These are phyloP conservation scores for Hippocampus zosterae DNA, from an alignment of 2,113 vertebrate species.

Conservation along the genomic window DNA sequence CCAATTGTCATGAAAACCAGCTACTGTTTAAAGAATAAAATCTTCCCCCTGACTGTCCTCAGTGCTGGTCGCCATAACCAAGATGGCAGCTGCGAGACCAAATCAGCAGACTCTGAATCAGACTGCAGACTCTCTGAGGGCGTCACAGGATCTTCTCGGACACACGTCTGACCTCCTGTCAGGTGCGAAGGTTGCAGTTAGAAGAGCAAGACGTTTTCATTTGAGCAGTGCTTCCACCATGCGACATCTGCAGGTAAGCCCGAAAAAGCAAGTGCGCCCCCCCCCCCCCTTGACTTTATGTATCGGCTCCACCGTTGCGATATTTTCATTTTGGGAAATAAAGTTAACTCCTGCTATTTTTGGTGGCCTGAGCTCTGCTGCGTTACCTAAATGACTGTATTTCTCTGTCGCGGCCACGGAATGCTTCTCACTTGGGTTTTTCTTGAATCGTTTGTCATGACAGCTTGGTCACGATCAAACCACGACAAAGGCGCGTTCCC, in stretches of 20 bases:
- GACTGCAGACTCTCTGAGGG: conserved; percentile 32
- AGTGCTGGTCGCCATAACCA: conserved; percentile 42
- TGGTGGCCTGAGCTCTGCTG: too few relatives aligned
- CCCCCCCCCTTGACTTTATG: too few relatives aligned
- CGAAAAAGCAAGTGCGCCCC: background rate
- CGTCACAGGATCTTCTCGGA: conserved; percentile 13
- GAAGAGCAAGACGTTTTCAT: conserved; percentile 21
- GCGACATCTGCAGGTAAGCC: conserved; percentile 47
- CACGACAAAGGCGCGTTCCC: background rate
- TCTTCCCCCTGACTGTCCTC: background rate
- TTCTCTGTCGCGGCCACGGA: too few relatives aligned
- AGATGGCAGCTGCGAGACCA: conserved; percentile 4
- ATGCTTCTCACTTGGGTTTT: background rate
- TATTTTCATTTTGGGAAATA: too few relatives aligned
- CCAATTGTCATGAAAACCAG: background rate
- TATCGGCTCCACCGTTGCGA: too few relatives aligned
- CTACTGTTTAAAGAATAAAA: background rate
- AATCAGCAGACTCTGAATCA: background rate
- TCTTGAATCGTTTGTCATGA: background rate
- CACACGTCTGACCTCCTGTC: conserved; percentile 29
- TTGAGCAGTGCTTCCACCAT: conserved; percentile 12
- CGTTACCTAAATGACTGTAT: too few relatives aligned
- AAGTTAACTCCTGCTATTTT: too few relatives aligned
- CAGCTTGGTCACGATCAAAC: conserved; percentile 16
- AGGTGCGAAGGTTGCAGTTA: conserved; percentile 17